Percentiles rank a stretch among this genome's conserved stretches.
Conservation (phyloP, 2,113 vertebrate genomes). For the Ellobius talpinus region DNA sequence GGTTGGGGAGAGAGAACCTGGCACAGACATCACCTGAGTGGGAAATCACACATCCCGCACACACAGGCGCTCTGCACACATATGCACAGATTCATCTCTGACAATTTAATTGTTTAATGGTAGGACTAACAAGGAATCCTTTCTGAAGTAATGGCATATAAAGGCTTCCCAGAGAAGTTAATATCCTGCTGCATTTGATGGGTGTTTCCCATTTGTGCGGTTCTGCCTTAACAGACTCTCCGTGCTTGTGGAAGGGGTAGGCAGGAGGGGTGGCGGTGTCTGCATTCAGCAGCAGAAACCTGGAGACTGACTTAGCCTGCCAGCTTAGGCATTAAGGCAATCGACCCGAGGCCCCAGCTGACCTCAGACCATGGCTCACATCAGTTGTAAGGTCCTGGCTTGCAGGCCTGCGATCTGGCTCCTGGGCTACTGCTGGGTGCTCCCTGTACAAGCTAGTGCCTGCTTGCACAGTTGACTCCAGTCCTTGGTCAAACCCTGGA, state of each 20-base stretch:
- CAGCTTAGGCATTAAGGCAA: constrained; percentile 56
- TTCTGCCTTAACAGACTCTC: constrained; percentile 74
- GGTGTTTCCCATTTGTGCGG: constrained; percentile 80
- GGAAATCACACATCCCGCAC: constrained; percentile 78
- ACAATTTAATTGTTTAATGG: constrained; percentile 86
- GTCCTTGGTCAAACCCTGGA: neutral
- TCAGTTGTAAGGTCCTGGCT: neutral
- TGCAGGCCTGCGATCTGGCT: neutral
- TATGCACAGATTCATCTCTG: constrained; percentile 79
- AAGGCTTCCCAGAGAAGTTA: constrained; percentile 80
- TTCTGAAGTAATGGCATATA: constrained; percentile 82
- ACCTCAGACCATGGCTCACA: constrained; percentile 12
- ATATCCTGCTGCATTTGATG: constrained; percentile 80
- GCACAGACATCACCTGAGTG: constrained; percentile 80
- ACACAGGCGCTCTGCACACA: constrained; percentile 71
- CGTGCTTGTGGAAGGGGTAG: neutral
- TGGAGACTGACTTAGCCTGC: constrained; percentile 58
- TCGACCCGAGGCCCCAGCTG: neutral
- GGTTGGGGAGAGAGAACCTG: constrained; percentile 18
- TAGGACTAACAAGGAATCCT: constrained; percentile 84
- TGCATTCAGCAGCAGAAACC: constrained; percentile 55
- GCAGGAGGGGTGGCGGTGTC: neutral
- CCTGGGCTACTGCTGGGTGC: neutral
- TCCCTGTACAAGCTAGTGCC: neutral
- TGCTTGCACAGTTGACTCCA: neutral